Evolutionary conservation across 2,888 invertebrate species (phyloP).

Genomic region (Gymnocheta viridis): DNA sequence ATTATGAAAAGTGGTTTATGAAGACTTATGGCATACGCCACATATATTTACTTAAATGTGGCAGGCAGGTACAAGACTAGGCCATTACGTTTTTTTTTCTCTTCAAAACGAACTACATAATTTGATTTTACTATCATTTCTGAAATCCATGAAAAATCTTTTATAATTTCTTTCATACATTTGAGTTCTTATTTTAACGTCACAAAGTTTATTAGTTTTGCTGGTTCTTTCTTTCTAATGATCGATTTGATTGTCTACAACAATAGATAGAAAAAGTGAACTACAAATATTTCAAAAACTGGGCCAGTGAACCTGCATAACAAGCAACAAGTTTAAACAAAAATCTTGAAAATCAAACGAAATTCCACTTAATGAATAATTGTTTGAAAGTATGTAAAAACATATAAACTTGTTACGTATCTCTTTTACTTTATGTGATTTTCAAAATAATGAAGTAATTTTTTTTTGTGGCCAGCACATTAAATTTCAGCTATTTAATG

Average conservation of each 20-base stretch:
- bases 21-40: conserved; percentile 62
- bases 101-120: neutral
- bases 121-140: conserved; percentile 24
- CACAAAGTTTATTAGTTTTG: conserved; percentile 44
- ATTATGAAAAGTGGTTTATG: conserved; percentile 43
- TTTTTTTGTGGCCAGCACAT: neutral
- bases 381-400: conserved; percentile 10
- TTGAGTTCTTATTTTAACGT: conserved; percentile 34
- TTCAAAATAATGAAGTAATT: neutral
- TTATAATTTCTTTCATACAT: conserved; percentile 50
- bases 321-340: conserved; percentile 2
- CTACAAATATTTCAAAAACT: conserved; percentile 44
- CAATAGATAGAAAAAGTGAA: neutral
- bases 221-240: conserved; percentile 39
- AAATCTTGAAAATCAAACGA: conserved; percentile 3
- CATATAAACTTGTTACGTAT: neutral
- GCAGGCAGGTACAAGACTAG: conserved; percentile 63
- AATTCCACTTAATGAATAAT: conserved; percentile 50
- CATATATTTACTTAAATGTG: conserved; percentile 4
- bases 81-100: conserved; percentile 23
- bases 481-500: neutral
- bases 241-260: conserved; percentile 58
- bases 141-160: conserved; percentile 30
- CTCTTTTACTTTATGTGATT: neutral
- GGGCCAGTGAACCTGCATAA: conserved; percentile 67